Percentiles rank a stretch among this genome's conserved stretches.
phyloP scores from a whole-genome alignment of 2,888 invertebrate species.

The Drosophila demipolita region DNA sequence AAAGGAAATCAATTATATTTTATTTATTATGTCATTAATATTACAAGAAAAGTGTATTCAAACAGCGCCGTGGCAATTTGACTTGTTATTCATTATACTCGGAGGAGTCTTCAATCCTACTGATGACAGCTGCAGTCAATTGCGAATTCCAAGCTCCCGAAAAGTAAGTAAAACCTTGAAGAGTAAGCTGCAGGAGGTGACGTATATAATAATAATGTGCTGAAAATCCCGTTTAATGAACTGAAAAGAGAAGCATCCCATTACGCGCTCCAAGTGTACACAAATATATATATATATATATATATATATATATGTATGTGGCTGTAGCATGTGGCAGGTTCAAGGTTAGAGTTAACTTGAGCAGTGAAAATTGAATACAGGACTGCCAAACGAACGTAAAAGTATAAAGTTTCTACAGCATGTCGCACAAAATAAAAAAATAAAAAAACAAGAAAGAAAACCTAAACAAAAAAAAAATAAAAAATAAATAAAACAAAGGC shows the following conservation, averaged over 20 bases:
- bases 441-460: slow-evolving; percentile 1
- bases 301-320: slow-evolving; percentile 2
- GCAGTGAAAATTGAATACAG: slow-evolving; percentile 32
- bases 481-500: slow-evolving; percentile 16
- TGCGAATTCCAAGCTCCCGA: slow-evolving; percentile 5
- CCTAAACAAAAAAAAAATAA: slow-evolving; percentile 1
- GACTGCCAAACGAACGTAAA: slow-evolving; percentile 23
- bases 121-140: slow-evolving; percentile 31
- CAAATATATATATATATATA: not conserved
- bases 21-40: not conserved
- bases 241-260: slow-evolving; percentile 63
- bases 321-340: slow-evolving; percentile 41
- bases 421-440: slow-evolving; percentile 19
- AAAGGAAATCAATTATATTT: no score
- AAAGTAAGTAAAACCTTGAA: slow-evolving; percentile 47
- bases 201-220: slow-evolving; percentile 63
- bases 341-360: slow-evolving; percentile 43
- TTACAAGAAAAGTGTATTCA: slow-evolving; percentile 12
- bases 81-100: not conserved
- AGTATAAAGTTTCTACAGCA: slow-evolving; percentile 54
- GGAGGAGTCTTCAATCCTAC: slow-evolving; percentile 1
- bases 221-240: slow-evolving; percentile 73
- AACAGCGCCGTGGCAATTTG: not conserved
- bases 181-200: slow-evolving; percentile 32
- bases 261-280: slow-evolving; percentile 16